Base-by-base conservation (phyloP, 2,888 invertebrate species). In the Sarcophaga variegata region DNA sequence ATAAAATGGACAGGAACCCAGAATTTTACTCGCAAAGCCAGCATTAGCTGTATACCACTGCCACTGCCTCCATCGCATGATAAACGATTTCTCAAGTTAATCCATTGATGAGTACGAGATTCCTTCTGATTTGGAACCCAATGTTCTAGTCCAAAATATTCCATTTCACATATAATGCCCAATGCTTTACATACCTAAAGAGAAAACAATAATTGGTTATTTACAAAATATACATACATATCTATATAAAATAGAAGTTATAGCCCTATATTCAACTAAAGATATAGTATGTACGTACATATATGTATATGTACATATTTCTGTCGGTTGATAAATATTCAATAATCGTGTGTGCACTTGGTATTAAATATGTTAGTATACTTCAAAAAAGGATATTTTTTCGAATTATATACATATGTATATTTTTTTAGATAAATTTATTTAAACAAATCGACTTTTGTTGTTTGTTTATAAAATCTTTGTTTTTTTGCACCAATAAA, bases 1-100 rank as follows among this genome's bases (percentile, higher is more conserved):
- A 98, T 95, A 85, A 96, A 95, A 93, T 98, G 97, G 3, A 97
- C 97, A 3, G 97, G 97, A 67, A 98, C 97, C 97, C 97, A 98
- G 94, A 97, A 98, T 94, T 98, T 98, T 89, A 98, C 97, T 4
- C 93, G 91, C 70, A 93, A 87, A 3, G 93, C 93, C n/a, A 93
- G 89, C 92, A 91, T 92, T 47, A 93, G 66, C 49, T 92, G 93
- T n/a, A 92, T 90, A 67, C 92, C 90, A 77, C 90, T 91, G 76
- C 90, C 89, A 89, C 91, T 92, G 81, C 92, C 90, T 12, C 92
- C 90, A 85, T 93, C 93, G 62, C 91, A 91, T 8, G 92, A 91
- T 2, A 93, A 89, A 0, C 93, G 92, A 94, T 98, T 98, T 88
- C 98, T 95, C 90, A 98, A 94, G 93, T 98, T 98, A 88, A 97